Percentiles rank a stretch among this genome's conserved stretches.
Conservation (phyloP, 2,113 vertebrate genomes). For the Melanotaenia duboulayi region DNA sequence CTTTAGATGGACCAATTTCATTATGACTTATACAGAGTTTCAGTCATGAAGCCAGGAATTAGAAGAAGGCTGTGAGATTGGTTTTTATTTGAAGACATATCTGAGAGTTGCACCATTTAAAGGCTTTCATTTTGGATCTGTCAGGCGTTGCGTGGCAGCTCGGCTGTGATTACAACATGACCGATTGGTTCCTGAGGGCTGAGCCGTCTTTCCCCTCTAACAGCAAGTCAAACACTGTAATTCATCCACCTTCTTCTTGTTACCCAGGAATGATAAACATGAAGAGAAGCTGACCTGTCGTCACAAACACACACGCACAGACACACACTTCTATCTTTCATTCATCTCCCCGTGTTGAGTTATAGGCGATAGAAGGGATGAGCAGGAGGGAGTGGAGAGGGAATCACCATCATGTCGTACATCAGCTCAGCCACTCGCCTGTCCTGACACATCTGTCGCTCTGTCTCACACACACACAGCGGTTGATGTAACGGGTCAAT, state of each 20-base stretch:
- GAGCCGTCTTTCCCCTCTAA: slow-evolving; percentile 12
- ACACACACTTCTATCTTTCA: slow-evolving; percentile 9
- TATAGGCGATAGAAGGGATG: slow-evolving; percentile 44
- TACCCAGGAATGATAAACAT: slow-evolving; percentile 43
- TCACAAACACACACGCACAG: slow-evolving; percentile 4
- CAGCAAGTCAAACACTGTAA: slow-evolving; percentile 38
- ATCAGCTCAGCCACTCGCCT: slow-evolving; percentile 40
- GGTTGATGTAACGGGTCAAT: slow-evolving; percentile 74
- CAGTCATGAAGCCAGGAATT: not conserved
- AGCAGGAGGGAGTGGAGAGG: slow-evolving; percentile 50
- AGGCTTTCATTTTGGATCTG: slow-evolving; percentile 30
- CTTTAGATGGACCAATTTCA: no score
- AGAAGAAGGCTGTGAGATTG: slow-evolving; percentile 2
- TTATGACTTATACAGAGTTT: no score
- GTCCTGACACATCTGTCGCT: slow-evolving; percentile 13
- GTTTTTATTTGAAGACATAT: slow-evolving; percentile 11
- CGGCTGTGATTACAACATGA: slow-evolving; percentile 33
- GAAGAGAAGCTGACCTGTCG: slow-evolving; percentile 20
- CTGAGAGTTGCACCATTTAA: slow-evolving; percentile 41
- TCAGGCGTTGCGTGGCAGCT: slow-evolving; percentile 25
- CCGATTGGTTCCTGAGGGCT: slow-evolving; percentile 36
- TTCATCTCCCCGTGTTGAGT: slow-evolving; percentile 33
- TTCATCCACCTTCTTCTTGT: slow-evolving; percentile 56
- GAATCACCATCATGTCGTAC: slow-evolving; percentile 60
- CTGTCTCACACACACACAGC: slow-evolving; percentile 25